Conservation (phyloP, 2,113 vertebrate species). For the Geococcyx californianus region DNA sequence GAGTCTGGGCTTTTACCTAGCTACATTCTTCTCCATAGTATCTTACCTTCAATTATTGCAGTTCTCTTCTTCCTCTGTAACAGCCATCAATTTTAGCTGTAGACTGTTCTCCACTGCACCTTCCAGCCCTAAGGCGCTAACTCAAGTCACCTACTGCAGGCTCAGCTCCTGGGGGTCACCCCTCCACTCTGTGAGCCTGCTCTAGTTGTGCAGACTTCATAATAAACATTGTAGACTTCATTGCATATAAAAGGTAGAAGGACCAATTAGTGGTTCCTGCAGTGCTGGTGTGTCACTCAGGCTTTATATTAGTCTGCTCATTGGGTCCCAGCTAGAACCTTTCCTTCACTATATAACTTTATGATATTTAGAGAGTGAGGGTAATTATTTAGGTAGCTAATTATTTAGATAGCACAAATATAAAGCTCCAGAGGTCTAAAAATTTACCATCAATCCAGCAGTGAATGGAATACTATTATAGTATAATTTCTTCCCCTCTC, state of each 20-base stretch:
- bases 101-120: background rate
- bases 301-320: no score
- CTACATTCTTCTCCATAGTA: fast-evolving
- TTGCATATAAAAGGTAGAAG: fast-evolving
- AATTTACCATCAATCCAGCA: background rate
- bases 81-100: fast-evolving
- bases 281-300: background rate
- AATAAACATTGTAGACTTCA: background rate
- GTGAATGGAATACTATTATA: background rate
- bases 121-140: background rate
- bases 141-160: fast-evolving
- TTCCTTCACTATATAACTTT: background rate
- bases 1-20: background rate
- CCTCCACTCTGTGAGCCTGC: no score
- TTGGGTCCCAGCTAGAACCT: background rate
- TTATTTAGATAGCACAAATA: background rate
- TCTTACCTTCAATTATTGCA: background rate
- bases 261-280: no score
- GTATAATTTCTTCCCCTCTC: fast-evolving
- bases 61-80: background rate
- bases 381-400: background rate
- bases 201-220: fast-evolving
- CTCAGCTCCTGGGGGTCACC: background rate
- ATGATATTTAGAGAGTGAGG: background rate
- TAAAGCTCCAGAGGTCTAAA: background rate